A percentile compares a stretch with the other conserved stretches of the same genome.
Conservation (phyloP, 2,888 invertebrate species). For the Theodoxus fluviatilis region DNA sequence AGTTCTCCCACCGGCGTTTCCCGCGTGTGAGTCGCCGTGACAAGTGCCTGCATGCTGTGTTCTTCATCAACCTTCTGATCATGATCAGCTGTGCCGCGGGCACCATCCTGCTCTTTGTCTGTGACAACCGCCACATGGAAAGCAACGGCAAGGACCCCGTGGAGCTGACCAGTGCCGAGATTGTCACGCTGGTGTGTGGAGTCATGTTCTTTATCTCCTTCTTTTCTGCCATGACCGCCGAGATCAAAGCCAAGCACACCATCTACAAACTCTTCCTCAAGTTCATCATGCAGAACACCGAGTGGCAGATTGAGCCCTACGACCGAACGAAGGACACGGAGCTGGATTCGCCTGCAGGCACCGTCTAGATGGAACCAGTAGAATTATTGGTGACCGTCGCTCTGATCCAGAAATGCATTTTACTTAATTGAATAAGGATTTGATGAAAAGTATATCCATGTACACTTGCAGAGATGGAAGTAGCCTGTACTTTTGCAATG, state of each 20-base stretch:
- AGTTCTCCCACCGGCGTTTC: constrained; percentile 68
- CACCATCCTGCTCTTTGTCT: constrained; percentile 69
- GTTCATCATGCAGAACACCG: constrained; percentile 65
- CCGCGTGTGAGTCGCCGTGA: constrained; percentile 68
- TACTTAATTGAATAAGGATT: no score
- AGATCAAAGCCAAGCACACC: constrained; percentile 68
- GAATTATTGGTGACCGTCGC: no score
- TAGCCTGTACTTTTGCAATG: no score
- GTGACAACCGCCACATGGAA: constrained; percentile 62
- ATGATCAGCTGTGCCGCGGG: constrained; percentile 69
- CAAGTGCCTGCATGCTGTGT: constrained; percentile 68
- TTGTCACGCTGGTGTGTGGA: constrained; percentile 69
- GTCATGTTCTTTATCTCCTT: constrained; percentile 70
- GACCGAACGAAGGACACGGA: constrained; percentile 48
- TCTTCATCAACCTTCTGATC: constrained; percentile 66
- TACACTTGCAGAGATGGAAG: no score
- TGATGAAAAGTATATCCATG: no score
- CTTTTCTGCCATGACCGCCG: constrained; percentile 70
- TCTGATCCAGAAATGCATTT: no score
- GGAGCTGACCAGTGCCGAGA: constrained; percentile 67
- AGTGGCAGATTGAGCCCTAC: constrained; percentile 67
- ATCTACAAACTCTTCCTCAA: constrained; percentile 66
- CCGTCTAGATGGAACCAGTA: no score
- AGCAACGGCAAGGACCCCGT: constrained; percentile 60
- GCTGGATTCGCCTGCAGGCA: no score